Base-by-base conservation (phyloP, 2,888 invertebrate genomes). In the Orchesella flavescens region DNA sequence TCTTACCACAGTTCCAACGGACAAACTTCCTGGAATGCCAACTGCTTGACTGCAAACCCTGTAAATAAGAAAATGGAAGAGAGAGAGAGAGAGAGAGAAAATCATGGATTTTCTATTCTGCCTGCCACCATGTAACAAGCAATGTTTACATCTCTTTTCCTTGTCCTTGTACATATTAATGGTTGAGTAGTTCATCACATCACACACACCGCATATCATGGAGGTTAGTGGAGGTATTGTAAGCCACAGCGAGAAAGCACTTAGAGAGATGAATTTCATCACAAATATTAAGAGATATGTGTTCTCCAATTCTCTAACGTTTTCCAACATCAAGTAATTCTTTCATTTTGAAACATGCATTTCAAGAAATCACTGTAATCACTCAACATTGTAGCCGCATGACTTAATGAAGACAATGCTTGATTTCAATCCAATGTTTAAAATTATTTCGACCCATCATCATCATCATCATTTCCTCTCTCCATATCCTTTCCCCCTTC, bases 181-280 rank as follows among this genome's bases (percentile, higher is more conserved):
- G 34, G 3, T 34, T 2, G 34, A 34, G 34, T 7, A 34, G 2
- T 34, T 34, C 34, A 34, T 34, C 34, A 34, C 34, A 34, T 34
- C 34, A 34, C 34, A 34, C 34, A 4, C 34, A 34, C 2, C 34
- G n/a, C n/a, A n/a, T 34, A 34, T 34, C 34, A 34, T 34, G 34
- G 34, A 34, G 34, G 34, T 34, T n/a, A 34, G 34, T 34, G 7
- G 34, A 7, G 2, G 7, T 34, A 34, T 34, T 34, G 34, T 34
- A 34, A 34, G 7, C 34, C 34, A 34, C 34, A 49, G 49, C n/a
- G 49, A n/a, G 49, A 34, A 43, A 46, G 53, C 53, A 68, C 68
- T 68, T 68, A 68, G 68, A 19, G 19, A 68, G 68, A 68, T 68
- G 43, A 68, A 68, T 68, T 68, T 53, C 44, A 23, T 13, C 63